A percentile compares a stretch with the other conserved stretches of the same genome.
Conservation (phyloP, 1,140 invertebrate species). For the Notospermus geniculatus region DNA sequence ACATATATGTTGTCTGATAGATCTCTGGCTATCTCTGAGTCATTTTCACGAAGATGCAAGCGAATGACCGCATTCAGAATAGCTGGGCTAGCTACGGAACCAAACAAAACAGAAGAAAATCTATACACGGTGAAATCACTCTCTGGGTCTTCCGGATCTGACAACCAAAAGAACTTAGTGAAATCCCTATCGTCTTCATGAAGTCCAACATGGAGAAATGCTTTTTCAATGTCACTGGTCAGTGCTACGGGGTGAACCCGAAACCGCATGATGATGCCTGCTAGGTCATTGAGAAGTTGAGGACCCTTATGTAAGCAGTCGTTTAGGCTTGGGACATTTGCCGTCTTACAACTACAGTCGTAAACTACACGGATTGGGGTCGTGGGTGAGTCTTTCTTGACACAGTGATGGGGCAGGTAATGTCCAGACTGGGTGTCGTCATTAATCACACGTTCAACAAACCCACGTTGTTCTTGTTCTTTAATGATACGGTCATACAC, state of each 20-base stretch:
- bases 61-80: background rate
- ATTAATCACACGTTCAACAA: background rate
- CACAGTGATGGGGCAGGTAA: background rate
- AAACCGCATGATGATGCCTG: background rate
- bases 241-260: background rate
- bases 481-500: background rate
- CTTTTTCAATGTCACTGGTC: background rate
- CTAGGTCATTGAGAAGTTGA: background rate
- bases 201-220: too few species aligned
- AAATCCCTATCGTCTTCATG: too few species aligned
- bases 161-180: too few species aligned
- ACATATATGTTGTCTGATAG: background rate
- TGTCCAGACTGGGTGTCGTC: background rate
- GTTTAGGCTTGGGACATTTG: background rate
- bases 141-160: background rate
- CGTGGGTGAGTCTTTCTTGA: background rate
- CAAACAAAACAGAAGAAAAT: background rate
- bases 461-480: background rate
- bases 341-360: background rate
- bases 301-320: background rate
- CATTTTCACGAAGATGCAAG: background rate
- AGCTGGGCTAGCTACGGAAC: background rate
- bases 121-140: background rate
- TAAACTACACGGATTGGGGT: background rate
- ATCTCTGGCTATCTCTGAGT: background rate